phyloP scores from a whole-genome alignment of 2,888 invertebrate genomes.

The Drosophila acutilabella region DNA sequence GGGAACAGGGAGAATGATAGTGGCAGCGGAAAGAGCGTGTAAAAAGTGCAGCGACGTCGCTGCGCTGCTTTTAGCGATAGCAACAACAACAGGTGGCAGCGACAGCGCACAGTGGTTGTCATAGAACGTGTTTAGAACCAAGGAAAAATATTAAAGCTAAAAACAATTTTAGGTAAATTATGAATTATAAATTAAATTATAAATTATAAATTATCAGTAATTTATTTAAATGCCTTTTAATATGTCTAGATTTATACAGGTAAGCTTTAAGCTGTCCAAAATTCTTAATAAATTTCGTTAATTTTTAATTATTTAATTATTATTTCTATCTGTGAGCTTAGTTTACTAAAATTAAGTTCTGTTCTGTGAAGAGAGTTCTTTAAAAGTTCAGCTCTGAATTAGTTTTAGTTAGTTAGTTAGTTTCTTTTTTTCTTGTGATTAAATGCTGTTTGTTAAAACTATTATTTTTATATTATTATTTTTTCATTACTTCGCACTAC shows the following conservation, averaged over 20 bases:
- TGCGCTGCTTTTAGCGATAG: neutral
- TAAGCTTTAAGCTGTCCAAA: neutral
- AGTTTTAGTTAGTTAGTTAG: too few species aligned
- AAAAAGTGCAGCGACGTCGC: constrained; percentile 41
- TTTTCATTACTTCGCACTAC: constrained; percentile 1
- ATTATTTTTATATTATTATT: too few species aligned
- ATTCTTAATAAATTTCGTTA: too few species aligned
- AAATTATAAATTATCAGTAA: neutral
- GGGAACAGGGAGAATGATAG: neutral
- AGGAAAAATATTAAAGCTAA: too few species aligned
- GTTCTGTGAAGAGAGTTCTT: too few species aligned
- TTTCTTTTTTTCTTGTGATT: too few species aligned
- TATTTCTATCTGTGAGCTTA: neutral
- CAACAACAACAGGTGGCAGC: constrained; percentile 69
- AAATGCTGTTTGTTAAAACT: too few species aligned
- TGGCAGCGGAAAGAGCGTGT: constrained; percentile 41
- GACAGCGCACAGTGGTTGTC: constrained; percentile 36
- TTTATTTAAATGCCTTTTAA: neutral
- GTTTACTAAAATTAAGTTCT: too few species aligned
- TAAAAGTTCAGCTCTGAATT: too few species aligned
- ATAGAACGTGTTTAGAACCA: neutral
- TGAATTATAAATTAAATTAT: neutral
- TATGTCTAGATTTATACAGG: too few species aligned
- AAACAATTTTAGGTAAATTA: too few species aligned
- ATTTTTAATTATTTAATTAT: too few species aligned